These are phyloP conservation scores for Oncorhynchus kisutch DNA, from an alignment of 2,113 vertebrate species.

Conservation along the genomic window DNA sequence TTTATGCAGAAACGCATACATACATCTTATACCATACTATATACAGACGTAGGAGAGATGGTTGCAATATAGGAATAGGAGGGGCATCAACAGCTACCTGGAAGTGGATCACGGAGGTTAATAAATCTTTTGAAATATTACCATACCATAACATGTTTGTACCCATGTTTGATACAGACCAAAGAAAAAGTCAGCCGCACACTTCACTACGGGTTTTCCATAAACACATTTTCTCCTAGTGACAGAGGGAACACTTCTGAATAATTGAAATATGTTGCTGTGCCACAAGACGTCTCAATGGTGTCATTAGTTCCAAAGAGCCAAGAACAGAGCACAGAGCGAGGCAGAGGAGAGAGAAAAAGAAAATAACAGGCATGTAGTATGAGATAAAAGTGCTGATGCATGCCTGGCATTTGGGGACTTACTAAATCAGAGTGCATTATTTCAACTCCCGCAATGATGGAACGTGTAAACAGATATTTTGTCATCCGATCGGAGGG, in stretches of 20 bases:
- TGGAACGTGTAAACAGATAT: constrained; percentile 56
- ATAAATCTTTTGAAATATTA: no score
- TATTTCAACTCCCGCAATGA: constrained; percentile 52
- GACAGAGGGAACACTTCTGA: neutral
- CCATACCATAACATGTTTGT: no score
- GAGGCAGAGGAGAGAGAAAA: neutral
- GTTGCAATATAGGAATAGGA: no score
- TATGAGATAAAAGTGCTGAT: constrained; percentile 47
- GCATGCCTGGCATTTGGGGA: constrained; percentile 48
- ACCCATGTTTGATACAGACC: no score
- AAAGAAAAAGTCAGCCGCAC: neutral
- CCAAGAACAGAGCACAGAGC: constrained; percentile 13
- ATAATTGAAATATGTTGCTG: constrained; percentile 16
- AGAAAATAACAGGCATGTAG: constrained; percentile 6
- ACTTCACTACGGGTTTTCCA: neutral
- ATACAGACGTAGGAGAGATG: no score
- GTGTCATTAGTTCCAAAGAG: constrained; percentile 53
- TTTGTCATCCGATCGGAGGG: constrained; percentile 51
- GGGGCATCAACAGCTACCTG: no score
- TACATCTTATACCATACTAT: no score
- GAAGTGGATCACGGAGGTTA: no score
- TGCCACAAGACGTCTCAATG: constrained; percentile 13
- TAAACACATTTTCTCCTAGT: neutral
- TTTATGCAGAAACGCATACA: no score
- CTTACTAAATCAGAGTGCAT: constrained; percentile 43